Conservation (phyloP, 2,113 vertebrate genomes). For the Prietella phreatophila region DNA sequence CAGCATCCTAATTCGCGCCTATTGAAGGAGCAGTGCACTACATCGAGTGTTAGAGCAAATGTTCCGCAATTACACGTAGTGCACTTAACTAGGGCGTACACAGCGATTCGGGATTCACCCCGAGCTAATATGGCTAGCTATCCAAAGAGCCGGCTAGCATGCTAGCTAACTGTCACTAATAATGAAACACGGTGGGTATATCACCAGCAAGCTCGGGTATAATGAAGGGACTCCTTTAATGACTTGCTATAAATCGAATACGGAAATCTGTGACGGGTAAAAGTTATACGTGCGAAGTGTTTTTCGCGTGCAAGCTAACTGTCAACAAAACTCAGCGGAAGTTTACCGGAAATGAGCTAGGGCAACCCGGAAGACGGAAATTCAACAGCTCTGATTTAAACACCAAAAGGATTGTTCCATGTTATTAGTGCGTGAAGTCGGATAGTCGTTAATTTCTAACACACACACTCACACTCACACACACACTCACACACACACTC, state of each 20-base stretch:
- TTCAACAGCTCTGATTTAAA: neutral
- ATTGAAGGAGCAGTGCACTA: neutral
- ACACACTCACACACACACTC: too few relatives aligned
- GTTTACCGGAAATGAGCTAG: constrained; percentile 44
- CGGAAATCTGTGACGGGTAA: too few relatives aligned
- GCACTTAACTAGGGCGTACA: neutral
- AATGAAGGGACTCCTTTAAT: neutral
- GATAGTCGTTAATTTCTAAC: too few relatives aligned
- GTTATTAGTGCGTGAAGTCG: too few relatives aligned
- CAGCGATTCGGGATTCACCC: neutral
- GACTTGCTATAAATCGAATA: neutral
- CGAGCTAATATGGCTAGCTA: neutral
- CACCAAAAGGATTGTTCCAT: too few relatives aligned
- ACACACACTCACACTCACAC: too few relatives aligned
- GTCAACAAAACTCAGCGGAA: constrained; percentile 55
- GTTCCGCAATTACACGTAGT: neutral
- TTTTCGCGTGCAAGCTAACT: constrained; percentile 54
- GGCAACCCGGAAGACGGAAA: constrained; percentile 47
- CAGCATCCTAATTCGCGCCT: neutral
- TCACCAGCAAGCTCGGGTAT: neutral
- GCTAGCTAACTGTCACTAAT: neutral
- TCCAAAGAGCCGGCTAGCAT: neutral
- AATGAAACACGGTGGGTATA: neutral
- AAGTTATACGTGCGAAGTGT: neutral
- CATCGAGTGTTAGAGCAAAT: too few relatives aligned